Conservation (phyloP, 2,888 invertebrate species). For the Mimas tiliae region DNA sequence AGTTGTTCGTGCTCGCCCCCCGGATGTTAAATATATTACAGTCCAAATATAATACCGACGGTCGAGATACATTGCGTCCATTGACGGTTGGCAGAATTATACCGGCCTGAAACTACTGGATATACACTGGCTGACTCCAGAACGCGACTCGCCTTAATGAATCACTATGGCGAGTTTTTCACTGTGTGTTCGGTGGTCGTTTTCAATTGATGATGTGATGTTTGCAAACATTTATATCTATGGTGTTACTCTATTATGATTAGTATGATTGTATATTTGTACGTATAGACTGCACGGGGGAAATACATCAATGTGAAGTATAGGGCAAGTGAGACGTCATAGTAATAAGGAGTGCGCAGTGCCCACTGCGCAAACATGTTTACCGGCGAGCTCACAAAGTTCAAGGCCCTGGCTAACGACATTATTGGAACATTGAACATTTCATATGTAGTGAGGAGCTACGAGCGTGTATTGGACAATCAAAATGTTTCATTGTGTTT, state of each 20-base stretch:
- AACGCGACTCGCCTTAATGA: too few relatives aligned
- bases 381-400: constrained; percentile 74
- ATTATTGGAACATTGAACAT: constrained; percentile 26
- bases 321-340: constrained; percentile 64
- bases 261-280: neutral
- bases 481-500: constrained; percentile 10
- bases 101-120: too few relatives aligned
- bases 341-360: constrained; percentile 72
- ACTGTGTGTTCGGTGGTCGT: too few relatives aligned
- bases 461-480: constrained; percentile 4
- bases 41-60: too few relatives aligned
- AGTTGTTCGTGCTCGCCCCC: too few relatives aligned
- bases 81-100: too few relatives aligned
- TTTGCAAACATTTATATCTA: neutral
- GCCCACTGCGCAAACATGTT: constrained; percentile 79
- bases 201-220: neutral
- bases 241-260: constrained; percentile 4
- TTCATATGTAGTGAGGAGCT: constrained; percentile 17
- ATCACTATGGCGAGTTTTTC: too few relatives aligned
- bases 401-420: constrained; percentile 75
- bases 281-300: constrained; percentile 40
- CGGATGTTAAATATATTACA: too few relatives aligned
- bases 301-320: constrained; percentile 51
- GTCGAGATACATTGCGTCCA: too few relatives aligned
- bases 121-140: too few relatives aligned